Base-by-base conservation (phyloP, 2,888 invertebrate genomes). In the Metallyticus violacea region DNA sequence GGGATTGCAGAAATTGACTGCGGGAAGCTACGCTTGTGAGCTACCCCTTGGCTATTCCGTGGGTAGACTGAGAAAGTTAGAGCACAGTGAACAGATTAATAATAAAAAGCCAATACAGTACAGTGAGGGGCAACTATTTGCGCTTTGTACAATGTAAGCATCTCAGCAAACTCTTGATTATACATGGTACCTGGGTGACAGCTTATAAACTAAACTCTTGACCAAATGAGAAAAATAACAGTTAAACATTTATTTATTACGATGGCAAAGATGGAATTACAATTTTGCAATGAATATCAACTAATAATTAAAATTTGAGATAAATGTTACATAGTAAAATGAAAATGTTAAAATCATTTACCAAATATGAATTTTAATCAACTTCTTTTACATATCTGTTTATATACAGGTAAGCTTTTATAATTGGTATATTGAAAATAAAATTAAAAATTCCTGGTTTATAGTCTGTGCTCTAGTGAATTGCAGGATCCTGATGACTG, bases 1-100 rank as follows among this genome's bases (percentile, higher is more conserved):
- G 97, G 97, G 92, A 97, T 97, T 92, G 97, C 95, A 92, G 94
- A 94, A 92, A 97, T 95, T 92, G 96, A 95, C 93, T 96, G 95
- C 93, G 97, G 96, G 93, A 97, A 95, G 93, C 96, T 95, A 91
- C 96, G 95, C 93, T 95, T 95, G 94, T 96, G 97, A 91, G 95
- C 95, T 93, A 97, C 97, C 93, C 97, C 97, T 93, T 96, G 96
- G 93, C 94, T 95, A 95, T 97, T 97, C 93, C 96, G 94, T 78
- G 88, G 88, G 88, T 87, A 87, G 87, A 87, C 88, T 88, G 88
- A 87, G 86, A 86, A 86, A 81, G 87, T 85, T 30, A 87, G 87
- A 86, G 87, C 81, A 85, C 79, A 82, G 81, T 88, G 87, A 86
- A 85, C 15, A 87, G 81, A 87, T 87, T 84, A 86, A 87, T 83